A percentile compares a stretch with the other conserved stretches of the same genome.
Evolutionary conservation across 2,888 invertebrate species (phyloP).

Genomic region (Drepanosiphum platanoidis): DNA sequence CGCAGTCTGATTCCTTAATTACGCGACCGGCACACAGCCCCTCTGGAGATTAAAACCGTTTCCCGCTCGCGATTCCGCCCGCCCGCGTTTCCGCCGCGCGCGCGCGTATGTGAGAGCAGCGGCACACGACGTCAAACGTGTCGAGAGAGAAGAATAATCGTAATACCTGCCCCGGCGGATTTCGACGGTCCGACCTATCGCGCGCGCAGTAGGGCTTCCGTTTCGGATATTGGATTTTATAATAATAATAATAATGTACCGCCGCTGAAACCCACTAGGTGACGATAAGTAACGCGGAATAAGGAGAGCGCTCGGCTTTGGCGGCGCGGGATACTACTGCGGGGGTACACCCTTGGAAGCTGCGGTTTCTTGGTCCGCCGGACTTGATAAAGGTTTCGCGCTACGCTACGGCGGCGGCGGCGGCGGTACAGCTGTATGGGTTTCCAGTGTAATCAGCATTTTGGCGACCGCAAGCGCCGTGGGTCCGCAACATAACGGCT

Average conservation of each 20-base stretch:
- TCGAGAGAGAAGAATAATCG: neutral
- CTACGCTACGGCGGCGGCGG: no score
- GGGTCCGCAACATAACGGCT: slow-evolving; percentile 40
- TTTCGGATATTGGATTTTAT: slow-evolving; percentile 39
- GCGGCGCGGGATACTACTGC: no score
- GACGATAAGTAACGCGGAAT: slow-evolving; percentile 57
- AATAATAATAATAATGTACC: no score
- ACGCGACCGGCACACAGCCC: slow-evolving; percentile 43
- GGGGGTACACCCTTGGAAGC: slow-evolving; percentile 55
- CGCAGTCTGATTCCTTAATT: slow-evolving; percentile 50
- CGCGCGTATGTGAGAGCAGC: neutral
- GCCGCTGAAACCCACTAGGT: slow-evolving; percentile 39
- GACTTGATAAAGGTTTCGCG: slow-evolving; percentile 57
- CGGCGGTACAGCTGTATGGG: slow-evolving; percentile 60
- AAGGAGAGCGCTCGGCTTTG: slow-evolving; percentile 32
- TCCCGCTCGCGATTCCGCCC: no score
- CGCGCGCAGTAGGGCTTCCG: neutral
- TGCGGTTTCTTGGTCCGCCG: slow-evolving; percentile 59
- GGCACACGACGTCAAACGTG: neutral
- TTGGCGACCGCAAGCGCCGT: slow-evolving; percentile 57
- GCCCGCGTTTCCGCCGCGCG: neutral
- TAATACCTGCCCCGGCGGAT: neutral
- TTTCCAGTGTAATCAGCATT: slow-evolving; percentile 61
- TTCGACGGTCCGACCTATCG: neutral
- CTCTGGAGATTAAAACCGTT: slow-evolving; percentile 53